Conservation (phyloP, 2,797 vertebrate species). For the Aplochiton taeniatus region DNA sequence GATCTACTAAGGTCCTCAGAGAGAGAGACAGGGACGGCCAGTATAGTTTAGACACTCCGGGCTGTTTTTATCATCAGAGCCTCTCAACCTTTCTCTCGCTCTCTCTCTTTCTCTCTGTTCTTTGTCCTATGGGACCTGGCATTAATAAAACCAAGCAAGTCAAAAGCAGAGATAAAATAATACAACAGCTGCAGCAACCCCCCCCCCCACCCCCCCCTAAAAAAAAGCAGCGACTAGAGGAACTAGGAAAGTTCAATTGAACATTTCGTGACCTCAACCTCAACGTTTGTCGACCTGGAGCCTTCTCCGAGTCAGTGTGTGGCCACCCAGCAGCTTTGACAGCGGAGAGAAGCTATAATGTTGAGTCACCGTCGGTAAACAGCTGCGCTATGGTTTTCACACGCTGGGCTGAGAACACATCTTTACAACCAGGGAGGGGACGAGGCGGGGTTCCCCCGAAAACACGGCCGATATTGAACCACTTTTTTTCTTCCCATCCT, state of each 20-base stretch:
- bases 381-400: conserved; percentile 50
- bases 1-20: conserved; percentile 13
- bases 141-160: conserved; percentile 34
- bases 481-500: conserved; percentile 25
- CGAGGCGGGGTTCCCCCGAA: conserved; percentile 58
- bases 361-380: conserved; percentile 57
- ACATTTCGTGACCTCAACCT: conserved; percentile 55
- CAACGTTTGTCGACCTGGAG: conserved; percentile 45
- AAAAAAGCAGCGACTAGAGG: conserved; percentile 33
- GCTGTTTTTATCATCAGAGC: conserved; percentile 42
- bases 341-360: conserved; percentile 18
- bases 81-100: conserved; percentile 18
- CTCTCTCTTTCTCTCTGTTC: conserved; percentile 10
- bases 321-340: conserved; percentile 26
- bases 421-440: conserved; percentile 41
- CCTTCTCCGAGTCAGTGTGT: conserved; percentile 32
- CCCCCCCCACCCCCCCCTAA: no score
- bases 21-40: neutral
- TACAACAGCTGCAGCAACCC: conserved; percentile 44
- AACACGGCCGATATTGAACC: conserved; percentile 11
- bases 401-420: conserved; percentile 47
- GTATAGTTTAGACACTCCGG: conserved; percentile 20
- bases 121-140: conserved; percentile 22
- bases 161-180: conserved; percentile 34
- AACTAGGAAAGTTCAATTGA: conserved; percentile 24